Evolutionary conservation across 2,113 vertebrate species (phyloP).

Genomic region (Lophotis ruficrista): DNA sequence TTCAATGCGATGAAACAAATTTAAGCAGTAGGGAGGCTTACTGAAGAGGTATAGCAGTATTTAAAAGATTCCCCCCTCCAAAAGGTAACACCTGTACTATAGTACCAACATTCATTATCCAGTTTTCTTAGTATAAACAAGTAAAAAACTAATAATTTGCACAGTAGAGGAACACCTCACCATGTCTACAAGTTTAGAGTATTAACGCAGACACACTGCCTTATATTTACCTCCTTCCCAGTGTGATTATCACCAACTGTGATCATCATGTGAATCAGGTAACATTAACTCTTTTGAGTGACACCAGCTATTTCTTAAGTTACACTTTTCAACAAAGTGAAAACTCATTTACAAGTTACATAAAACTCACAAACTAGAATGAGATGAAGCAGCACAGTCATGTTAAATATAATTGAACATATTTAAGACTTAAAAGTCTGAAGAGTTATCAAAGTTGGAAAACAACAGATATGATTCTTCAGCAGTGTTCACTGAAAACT

Average conservation of each 20-base stretch:
- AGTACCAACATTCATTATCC: not conserved
- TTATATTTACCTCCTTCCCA: not conserved
- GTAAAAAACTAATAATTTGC: not conserved
- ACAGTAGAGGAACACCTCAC: not conserved
- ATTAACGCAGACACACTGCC: not conserved
- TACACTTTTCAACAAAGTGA: not conserved
- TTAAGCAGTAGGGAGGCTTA: not conserved
- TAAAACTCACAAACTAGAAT: not conserved
- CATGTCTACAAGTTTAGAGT: not conserved
- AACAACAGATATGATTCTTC: not conserved
- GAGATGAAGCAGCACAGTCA: not conserved
- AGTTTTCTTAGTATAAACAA: not conserved
- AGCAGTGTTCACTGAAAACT: not conserved
- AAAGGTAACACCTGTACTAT: not conserved
- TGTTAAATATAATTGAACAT: not conserved
- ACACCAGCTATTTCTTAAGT: not conserved
- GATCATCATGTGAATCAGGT: rapidly evolving
- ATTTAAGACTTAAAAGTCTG: not conserved
- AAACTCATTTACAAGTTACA: not conserved
- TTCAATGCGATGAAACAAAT: not conserved
- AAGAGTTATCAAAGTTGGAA: not conserved
- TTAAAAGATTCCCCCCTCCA: not conserved
- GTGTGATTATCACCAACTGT: rapidly evolving
- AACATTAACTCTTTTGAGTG: not conserved
- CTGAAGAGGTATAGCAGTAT: not conserved